phyloP scores from a whole-genome alignment of 1,140 invertebrate species.

The Drosophila bocqueti region DNA sequence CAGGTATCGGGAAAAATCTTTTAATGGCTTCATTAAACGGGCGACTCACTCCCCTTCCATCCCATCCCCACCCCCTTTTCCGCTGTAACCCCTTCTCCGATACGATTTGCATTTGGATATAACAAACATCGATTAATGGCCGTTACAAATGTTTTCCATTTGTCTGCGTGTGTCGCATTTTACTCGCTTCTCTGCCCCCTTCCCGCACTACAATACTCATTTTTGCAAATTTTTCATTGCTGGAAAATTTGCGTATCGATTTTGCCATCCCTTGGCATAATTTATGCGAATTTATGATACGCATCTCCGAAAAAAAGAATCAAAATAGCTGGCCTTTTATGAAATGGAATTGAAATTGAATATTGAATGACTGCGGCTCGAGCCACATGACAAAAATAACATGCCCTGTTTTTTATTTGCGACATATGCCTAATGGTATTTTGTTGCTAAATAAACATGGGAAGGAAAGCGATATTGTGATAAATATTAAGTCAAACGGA shows the following conservation, averaged over 20 bases:
- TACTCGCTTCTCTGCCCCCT: slow-evolving; percentile 20
- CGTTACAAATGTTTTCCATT: slow-evolving; percentile 83
- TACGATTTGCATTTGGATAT: slow-evolving; percentile 69
- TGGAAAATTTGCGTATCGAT: slow-evolving; percentile 77
- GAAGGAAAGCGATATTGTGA: background rate
- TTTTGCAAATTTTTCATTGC: slow-evolving; percentile 52
- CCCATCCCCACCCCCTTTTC: background rate
- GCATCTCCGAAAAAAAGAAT: slow-evolving; percentile 50
- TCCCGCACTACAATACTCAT: slow-evolving; percentile 8
- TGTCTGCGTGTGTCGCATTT: slow-evolving; percentile 70
- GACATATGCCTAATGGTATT: slow-evolving; percentile 40
- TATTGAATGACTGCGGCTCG: slow-evolving; percentile 41
- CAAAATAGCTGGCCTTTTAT: slow-evolving; percentile 43
- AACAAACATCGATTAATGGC: slow-evolving; percentile 77
- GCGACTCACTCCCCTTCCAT: slow-evolving; percentile 34
- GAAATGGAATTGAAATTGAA: slow-evolving; percentile 48
- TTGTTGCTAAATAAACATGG: slow-evolving; percentile 14
- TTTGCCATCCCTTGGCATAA: slow-evolving; percentile 45
- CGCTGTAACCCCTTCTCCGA: slow-evolving; percentile 62
- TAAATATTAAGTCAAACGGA: background rate
- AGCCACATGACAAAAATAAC: slow-evolving; percentile 12
- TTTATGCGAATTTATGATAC: slow-evolving; percentile 79
- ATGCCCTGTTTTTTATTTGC: slow-evolving; percentile 21
- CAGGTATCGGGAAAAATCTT: slow-evolving; percentile 58
- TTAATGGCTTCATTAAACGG: slow-evolving; percentile 78